A percentile compares a stretch with the other conserved stretches of the same genome.
phyloP scores from a whole-genome alignment of 2,888 invertebrate genomes.

The Chrysolina haemoptera region DNA sequence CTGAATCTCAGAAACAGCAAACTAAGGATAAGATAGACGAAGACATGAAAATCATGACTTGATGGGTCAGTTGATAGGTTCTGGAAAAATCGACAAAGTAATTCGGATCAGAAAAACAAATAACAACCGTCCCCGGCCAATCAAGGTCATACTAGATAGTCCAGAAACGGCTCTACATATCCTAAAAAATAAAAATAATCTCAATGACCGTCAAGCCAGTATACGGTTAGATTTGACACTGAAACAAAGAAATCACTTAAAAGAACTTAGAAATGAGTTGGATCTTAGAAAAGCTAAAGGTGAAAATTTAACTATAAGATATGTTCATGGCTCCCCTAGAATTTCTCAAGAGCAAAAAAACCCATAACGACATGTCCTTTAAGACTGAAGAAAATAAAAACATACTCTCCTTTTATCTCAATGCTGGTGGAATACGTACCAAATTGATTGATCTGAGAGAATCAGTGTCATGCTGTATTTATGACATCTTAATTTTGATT shows the following conservation, averaged over 20 bases:
- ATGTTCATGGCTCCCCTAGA: neutral
- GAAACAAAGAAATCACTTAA: neutral
- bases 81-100: neutral
- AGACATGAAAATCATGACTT: neutral
- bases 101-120: neutral
- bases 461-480: too few relatives aligned
- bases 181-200: neutral
- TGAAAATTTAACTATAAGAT: neutral
- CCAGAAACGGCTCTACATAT: neutral
- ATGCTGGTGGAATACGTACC: too few relatives aligned
- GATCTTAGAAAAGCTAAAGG: conserved; percentile 1
- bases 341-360: too few relatives aligned
- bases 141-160: neutral
- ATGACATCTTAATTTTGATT: too few relatives aligned
- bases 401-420: too few relatives aligned
- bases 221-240: neutral
- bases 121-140: neutral
- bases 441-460: too few relatives aligned
- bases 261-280: neutral
- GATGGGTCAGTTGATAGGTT: neutral
- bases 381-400: too few relatives aligned
- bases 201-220: neutral
- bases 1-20: neutral
- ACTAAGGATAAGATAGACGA: neutral
- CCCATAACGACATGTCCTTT: too few relatives aligned